A percentile compares a stretch with the other conserved stretches of the same genome.
phyloP scores from a whole-genome alignment of 1,140 invertebrate genomes.

The Eueides isabella region DNA sequence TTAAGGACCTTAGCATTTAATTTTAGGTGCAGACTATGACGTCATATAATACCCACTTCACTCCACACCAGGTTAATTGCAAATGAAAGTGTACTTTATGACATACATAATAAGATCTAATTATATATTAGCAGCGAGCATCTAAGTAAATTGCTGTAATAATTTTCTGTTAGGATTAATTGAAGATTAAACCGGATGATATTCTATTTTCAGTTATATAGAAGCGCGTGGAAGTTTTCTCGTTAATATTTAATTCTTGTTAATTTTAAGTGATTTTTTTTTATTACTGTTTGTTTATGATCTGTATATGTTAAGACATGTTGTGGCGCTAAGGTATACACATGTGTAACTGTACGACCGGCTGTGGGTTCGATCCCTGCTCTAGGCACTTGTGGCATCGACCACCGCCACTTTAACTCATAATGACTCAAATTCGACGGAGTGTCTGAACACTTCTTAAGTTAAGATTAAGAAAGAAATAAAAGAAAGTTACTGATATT shows the following conservation, averaged over 20 bases:
- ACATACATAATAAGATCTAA: conserved; percentile 24
- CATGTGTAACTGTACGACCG: too few species aligned
- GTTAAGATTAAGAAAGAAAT: too few species aligned
- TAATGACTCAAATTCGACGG: too few species aligned
- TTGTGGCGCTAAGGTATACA: too few species aligned
- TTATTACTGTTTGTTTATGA: background rate
- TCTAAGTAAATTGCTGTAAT: conserved; percentile 23
- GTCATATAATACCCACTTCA: conserved; percentile 35
- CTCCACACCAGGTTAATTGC: conserved; percentile 26
- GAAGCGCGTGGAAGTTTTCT: background rate
- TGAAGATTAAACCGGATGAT: conserved; percentile 33
- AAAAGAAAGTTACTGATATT: too few species aligned
- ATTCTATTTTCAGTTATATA: conserved; percentile 17
- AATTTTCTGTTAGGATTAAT: conserved; percentile 41
- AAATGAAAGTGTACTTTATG: conserved; percentile 26
- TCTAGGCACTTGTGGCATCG: too few species aligned
- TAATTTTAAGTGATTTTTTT: background rate
- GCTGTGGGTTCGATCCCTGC: too few species aligned
- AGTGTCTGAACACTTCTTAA: too few species aligned
- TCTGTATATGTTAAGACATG: background rate
- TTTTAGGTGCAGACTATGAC: conserved; percentile 40
- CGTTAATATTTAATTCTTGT: background rate
- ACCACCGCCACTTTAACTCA: too few species aligned
- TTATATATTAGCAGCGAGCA: conserved; percentile 7
- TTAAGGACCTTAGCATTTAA: conserved; percentile 35